Base-by-base conservation (phyloP, 2,888 invertebrate genomes). In the Drosophila planitibia region DNA sequence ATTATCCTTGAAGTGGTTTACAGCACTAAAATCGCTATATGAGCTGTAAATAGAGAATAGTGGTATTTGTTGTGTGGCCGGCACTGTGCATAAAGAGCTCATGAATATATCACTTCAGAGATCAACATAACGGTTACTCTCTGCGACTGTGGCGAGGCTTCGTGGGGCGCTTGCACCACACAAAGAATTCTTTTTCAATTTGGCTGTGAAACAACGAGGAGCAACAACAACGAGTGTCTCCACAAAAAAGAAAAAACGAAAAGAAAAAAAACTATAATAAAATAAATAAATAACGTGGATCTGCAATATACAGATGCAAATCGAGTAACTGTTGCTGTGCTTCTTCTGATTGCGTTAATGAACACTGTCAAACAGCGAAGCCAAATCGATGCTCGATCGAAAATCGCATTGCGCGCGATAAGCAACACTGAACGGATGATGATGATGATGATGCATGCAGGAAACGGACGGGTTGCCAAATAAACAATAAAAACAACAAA, bases 131-230 rank as follows among this genome's bases (percentile, higher is more conserved):
- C 77, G 59, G 76, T 63, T 76, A 62, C 64, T 69, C 57, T 69
- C 53, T 53, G 62, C 60, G 60, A 60, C 59, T 57, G 41, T 44
- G 41, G 51, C 39, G 74, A 78, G 70, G 81, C 86, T 89, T 86
- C 85, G 72, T 72, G 69, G 61, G 73, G 63, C 75, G 73, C 85
- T 82, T 83, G 79, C 83, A 79, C 71, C 83, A 76, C 75, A 76
- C 75, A 69, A 76, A 77, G 70, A 82, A 76, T 91, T 91, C 91
- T 92, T 91, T 91, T 88, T 82, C 83, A 87, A 91, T 89, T 91
- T 89, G 90, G 90, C 92, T 91, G 91, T 91, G 91, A 91, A 91
- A 86, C 92, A 90, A 91, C 82, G 77, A 90, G 84, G 57, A 57
- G 39, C 39, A 57, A 57, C 58, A 32, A 44, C 85, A 90, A 91